phyloP scores from a whole-genome alignment of 2,797 vertebrate species.

The Pseudopleuronectes americanus region DNA sequence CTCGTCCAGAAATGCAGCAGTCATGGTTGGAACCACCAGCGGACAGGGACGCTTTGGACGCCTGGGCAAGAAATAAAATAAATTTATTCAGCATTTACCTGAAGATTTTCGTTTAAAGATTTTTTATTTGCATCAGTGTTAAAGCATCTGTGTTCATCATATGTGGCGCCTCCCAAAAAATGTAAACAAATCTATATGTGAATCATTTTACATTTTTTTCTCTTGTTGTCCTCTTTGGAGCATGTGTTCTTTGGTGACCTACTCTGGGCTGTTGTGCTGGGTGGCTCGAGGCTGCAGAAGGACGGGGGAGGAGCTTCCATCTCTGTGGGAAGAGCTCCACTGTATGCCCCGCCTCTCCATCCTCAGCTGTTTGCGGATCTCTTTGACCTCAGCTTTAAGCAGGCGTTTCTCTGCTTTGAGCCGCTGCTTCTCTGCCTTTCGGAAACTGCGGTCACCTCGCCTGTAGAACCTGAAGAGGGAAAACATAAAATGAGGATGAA shows the following conservation, averaged over 20 bases:
- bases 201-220: too few relatives aligned
- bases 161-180: too few relatives aligned
- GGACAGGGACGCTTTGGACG: slow-evolving; percentile 88
- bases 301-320: slow-evolving; percentile 82
- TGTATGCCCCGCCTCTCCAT: slow-evolving; percentile 93
- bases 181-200: too few relatives aligned
- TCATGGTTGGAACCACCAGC: slow-evolving; percentile 88
- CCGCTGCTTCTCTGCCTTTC: slow-evolving; percentile 95
- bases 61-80: slow-evolving; percentile 67
- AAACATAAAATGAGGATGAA: background rate
- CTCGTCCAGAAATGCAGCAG: slow-evolving; percentile 94
- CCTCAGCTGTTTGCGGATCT: slow-evolving; percentile 95
- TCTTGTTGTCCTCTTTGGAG: background rate
- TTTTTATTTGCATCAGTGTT: too few relatives aligned
- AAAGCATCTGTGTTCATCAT: too few relatives aligned
- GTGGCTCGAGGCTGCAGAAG: slow-evolving; percentile 81
- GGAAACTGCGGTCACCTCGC: slow-evolving; percentile 92
- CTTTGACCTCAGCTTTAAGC: slow-evolving; percentile 94
- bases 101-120: too few relatives aligned
- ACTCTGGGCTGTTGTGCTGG: slow-evolving; percentile 86
- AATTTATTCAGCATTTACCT: background rate
- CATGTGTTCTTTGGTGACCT: slow-evolving; percentile 51
- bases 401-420: slow-evolving; percentile 95
- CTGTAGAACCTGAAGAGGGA: slow-evolving; percentile 88
- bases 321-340: slow-evolving; percentile 86